Conservation (phyloP, 2,113 vertebrate genomes). For the Ailurus styani region DNA sequence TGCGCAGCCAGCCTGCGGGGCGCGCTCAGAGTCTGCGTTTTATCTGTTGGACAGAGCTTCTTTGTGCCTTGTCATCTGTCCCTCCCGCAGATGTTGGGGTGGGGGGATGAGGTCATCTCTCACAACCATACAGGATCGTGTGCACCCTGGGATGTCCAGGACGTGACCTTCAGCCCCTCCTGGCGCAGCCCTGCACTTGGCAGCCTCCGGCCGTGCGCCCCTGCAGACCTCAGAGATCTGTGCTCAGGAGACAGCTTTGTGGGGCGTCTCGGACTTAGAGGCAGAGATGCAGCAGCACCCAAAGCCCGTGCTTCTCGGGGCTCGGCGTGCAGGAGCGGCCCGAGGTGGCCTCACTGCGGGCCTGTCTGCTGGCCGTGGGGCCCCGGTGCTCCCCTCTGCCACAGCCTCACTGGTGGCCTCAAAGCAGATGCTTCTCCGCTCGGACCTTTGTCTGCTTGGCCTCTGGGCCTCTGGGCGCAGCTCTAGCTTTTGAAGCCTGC, state of each 20-base stretch:
- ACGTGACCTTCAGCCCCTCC: fast-evolving
- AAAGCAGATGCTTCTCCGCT: not conserved
- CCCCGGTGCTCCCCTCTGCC: not conserved
- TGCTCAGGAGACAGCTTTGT: not conserved
- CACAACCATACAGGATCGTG: fast-evolving
- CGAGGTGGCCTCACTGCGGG: fast-evolving
- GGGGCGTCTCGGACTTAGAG: not conserved
- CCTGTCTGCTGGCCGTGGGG: not conserved
- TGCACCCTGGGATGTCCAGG: too few species aligned
- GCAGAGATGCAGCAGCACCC: too few species aligned
- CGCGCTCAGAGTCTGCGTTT: too few species aligned
- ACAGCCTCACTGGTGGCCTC: not conserved
- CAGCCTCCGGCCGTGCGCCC: not conserved
- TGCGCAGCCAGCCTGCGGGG: not conserved
- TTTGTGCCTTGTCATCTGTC: not conserved
- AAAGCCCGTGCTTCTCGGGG: fast-evolving
- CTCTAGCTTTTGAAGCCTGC: fast-evolving
- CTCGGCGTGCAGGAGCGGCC: not conserved
- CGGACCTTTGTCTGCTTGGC: not conserved
- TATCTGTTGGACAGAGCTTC: not conserved
- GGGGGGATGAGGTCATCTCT: not conserved
- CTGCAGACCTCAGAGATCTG: not conserved
- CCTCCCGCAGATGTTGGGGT: not conserved
- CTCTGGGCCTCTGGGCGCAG: not conserved
- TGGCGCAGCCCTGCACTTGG: not conserved